Evolutionary conservation across 2,113 vertebrate species (phyloP).

Genomic region (Melanotaenia duboulayi): DNA sequence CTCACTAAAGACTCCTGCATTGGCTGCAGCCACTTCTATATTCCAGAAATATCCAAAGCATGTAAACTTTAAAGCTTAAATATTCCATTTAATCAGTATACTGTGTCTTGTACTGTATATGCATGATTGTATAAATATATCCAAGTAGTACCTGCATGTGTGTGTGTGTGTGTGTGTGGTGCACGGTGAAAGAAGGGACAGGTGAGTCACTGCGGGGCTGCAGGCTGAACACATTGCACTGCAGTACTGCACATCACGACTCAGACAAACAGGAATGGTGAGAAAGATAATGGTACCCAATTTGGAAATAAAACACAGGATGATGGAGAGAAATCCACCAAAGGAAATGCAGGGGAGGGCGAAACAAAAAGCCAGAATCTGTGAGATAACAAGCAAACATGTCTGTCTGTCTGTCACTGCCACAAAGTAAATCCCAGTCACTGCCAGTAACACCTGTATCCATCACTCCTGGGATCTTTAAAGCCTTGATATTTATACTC

Average conservation of each 20-base stretch:
- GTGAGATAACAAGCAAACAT: not conserved
- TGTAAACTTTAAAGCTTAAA: too few relatives aligned
- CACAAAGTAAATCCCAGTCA: slow-evolving; percentile 36
- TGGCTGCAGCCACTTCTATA: too few relatives aligned
- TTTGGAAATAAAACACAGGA: not conserved
- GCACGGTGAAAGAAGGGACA: slow-evolving; percentile 63
- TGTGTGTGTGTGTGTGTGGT: not conserved
- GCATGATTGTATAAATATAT: not conserved
- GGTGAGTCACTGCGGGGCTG: slow-evolving; percentile 78
- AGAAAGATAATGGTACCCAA: too few relatives aligned
- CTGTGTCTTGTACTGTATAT: too few relatives aligned
- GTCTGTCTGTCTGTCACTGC: slow-evolving; percentile 1
- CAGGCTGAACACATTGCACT: slow-evolving; percentile 77
- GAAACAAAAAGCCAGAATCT: not conserved
- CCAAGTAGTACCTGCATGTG: not conserved
- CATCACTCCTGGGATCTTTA: slow-evolving; percentile 50
- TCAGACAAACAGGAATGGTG: slow-evolving; percentile 9
- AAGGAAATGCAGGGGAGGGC: not conserved
- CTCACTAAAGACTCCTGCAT: too few relatives aligned
- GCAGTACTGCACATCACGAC: slow-evolving; percentile 80
- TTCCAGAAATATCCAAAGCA: too few relatives aligned
- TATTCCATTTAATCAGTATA: too few relatives aligned
- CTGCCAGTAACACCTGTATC: slow-evolving; percentile 45
- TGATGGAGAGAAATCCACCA: not conserved
- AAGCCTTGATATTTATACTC: slow-evolving; percentile 56